phyloP scores from a whole-genome alignment of 2,888 invertebrate species.

The Chirona hameri region DNA sequence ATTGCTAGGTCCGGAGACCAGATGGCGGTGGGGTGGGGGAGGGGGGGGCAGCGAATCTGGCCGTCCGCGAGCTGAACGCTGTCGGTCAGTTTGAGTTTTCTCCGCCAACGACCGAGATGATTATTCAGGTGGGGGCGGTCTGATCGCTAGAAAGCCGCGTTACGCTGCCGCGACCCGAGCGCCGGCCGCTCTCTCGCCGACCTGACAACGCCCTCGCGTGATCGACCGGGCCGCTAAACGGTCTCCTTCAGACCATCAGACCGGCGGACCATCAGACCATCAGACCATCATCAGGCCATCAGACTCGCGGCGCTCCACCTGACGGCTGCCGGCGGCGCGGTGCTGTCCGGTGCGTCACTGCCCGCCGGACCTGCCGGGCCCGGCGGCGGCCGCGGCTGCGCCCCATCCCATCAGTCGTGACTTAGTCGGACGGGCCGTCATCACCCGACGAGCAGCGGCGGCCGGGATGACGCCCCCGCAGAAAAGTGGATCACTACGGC shows the following conservation, averaged over 20 bases:
- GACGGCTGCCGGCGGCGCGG: not conserved
- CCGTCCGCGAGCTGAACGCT: not conserved
- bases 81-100: not conserved
- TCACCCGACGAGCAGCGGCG: not conserved
- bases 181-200: not conserved
- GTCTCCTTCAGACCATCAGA: not conserved
- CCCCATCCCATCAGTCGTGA: not conserved
- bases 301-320: too few species aligned
- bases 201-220: not conserved
- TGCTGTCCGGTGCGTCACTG: too few species aligned
- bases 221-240: not conserved
- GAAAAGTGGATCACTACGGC: not conserved
- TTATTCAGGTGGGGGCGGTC: not conserved
- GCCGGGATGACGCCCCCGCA: not conserved
- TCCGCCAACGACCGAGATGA: not conserved
- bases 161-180: not conserved
- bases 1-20: constrained; percentile 3
- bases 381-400: not conserved
- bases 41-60: not conserved
- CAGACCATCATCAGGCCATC: too few species aligned
- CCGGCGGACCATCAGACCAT: too few species aligned
- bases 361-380: not conserved
- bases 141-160: not conserved
- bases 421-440: not conserved
- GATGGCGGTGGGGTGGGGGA: not conserved